A percentile compares a stretch with the other conserved stretches of the same genome.
Evolutionary conservation across 2,888 invertebrate genomes (phyloP).

Genomic region (Dryobotodes eremita): DNA sequence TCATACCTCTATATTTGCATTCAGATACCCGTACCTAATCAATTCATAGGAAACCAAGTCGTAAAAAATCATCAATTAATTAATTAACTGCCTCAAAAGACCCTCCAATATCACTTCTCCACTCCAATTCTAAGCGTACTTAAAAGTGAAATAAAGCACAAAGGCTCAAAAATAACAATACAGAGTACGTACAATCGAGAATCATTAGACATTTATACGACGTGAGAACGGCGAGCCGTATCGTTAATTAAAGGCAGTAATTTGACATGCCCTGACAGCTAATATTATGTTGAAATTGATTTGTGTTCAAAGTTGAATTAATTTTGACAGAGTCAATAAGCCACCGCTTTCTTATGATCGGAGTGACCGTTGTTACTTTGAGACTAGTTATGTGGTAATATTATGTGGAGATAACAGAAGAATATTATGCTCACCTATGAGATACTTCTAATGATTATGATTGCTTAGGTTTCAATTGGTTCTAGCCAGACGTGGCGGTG

Average conservation of each 20-base stretch:
- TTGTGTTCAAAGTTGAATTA: constrained; percentile 90
- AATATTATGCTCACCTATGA: background rate
- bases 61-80: constrained; percentile 34
- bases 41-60: background rate
- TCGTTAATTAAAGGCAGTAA: constrained; percentile 87
- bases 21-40: background rate
- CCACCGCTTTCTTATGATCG: constrained; percentile 81
- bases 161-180: constrained; percentile 75
- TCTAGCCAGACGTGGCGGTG: background rate
- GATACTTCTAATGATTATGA: background rate
- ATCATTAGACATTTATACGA: constrained; percentile 78
- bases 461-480: background rate
- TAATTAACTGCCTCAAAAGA: constrained; percentile 34
- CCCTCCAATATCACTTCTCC: constrained; percentile 37
- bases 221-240: constrained; percentile 83
- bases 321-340: constrained; percentile 90
- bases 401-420: constrained; percentile 4
- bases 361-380: constrained; percentile 67
- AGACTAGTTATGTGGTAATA: constrained; percentile 59
- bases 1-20: too few species aligned
- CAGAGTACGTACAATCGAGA: constrained; percentile 70
- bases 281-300: constrained; percentile 89
- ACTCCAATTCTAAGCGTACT: constrained; percentile 45
- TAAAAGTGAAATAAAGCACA: constrained; percentile 63
- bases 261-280: constrained; percentile 89